Evolutionary conservation across 2,113 vertebrate genomes (phyloP), one percentile per base, ranked within the genome.

Genomic region (Gasterosteus aculeatus): DNA sequence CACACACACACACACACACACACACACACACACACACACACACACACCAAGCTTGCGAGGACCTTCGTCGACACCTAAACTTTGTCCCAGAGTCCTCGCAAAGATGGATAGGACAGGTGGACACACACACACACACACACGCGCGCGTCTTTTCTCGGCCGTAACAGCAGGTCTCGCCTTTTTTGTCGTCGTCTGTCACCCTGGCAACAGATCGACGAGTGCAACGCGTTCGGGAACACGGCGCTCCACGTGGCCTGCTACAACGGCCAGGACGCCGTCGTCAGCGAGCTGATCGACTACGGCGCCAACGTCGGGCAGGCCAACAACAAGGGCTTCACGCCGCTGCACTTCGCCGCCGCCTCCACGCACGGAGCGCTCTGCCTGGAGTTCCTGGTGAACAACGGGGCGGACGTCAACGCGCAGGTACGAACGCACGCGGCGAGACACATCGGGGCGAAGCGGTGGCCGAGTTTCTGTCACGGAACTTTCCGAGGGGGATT

Each of bases 291-390:
- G 53, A 97, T 98, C 9, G 96, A 98, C 84, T 97, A 97, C 0
- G 97, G 98, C 26, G 97, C 98, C 87, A 97, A 96, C 1, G 98
- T 99, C 84, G 97, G 97, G 91, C 97, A 98, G 88, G 93, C 96
- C 66, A 99, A 99, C 91, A 96, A 96, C 88, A 96, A 93, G 8
- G 98, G 98, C 81, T 99, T 99, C 92, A 98, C 97, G 7, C 97
- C 98, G 12, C 88, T 99, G 90, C 98, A 99, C 91, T 98, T 99
- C 22, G 97, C 97, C 38, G 97, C 97, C 3, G 97, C 96, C 39
- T 99, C 98, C 79, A 97, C 96, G 0, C 97, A 98, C 0, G 98
- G 98, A 65, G 97, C 97, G 5, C 91, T 97, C 81, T 99, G 98
- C 88, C 94, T 99, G 71, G 97, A 99, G 83, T 93, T 98, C 39